Conservation (phyloP, 2,888 invertebrate genomes). For the Epinotia demarniana region DNA sequence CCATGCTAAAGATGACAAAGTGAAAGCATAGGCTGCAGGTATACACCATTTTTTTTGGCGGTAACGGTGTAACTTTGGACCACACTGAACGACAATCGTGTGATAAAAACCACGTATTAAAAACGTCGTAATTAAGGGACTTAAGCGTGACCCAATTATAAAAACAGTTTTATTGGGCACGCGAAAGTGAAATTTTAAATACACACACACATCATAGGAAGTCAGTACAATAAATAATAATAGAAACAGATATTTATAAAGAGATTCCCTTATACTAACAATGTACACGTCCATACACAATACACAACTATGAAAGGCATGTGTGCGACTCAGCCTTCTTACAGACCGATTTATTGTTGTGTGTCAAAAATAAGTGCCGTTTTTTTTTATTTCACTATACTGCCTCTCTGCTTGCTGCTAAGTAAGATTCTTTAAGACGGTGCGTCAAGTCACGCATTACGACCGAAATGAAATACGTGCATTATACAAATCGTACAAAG, state of each 20-base stretch:
- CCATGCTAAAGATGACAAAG: not conserved
- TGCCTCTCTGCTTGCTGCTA: not conserved
- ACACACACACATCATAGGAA: conserved; percentile 30
- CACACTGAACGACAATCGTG: not conserved
- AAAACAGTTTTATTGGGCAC: not conserved
- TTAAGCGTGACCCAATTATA: not conserved
- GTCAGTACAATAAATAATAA: conserved; percentile 47
- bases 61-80: not conserved
- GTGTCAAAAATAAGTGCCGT: conserved; percentile 48
- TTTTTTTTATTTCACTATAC: not conserved
- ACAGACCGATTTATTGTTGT: conserved; percentile 58
- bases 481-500: too few species aligned
- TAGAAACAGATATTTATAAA: conserved; percentile 67
- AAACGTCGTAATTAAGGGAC: not conserved
- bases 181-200: conserved; percentile 8
- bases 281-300: conserved; percentile 67
- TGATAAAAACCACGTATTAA: not conserved
- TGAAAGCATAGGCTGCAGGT: not conserved
- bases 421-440: not conserved
- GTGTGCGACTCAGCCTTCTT: conserved; percentile 61
- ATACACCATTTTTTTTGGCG: not conserved
- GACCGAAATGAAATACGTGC: too few species aligned
- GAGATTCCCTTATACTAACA: conserved; percentile 56
- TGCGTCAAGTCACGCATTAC: too few species aligned
- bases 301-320: conserved; percentile 76